Base-by-base conservation (phyloP, 1,140 invertebrate genomes). In the Nixonia krombeini region DNA sequence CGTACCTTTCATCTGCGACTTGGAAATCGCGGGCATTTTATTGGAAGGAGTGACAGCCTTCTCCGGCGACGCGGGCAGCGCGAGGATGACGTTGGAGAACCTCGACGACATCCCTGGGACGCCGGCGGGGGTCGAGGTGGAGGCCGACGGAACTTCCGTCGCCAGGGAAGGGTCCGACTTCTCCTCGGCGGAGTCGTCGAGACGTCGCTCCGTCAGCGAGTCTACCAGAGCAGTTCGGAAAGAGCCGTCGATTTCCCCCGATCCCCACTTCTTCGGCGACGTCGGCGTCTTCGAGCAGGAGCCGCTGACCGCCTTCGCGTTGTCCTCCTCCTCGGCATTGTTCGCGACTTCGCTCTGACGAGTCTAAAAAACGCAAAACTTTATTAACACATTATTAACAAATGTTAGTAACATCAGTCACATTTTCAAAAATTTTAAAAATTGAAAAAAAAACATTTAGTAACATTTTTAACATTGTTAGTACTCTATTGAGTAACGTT, bases 1-100 rank as follows among this genome's bases (percentile, higher is more conserved):
- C n/a, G n/a, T 63, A 77, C 90, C 91, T 83, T 91, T 91, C 91
- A 93, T 92, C 73, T 93, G 91, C 0, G 90, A 90, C 71, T 90
- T 90, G 9, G 90, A 90, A 59, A 92, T 91, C 50, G 86, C 82
- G 0, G 88, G 88, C 75, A 86, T 86, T 71, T 86, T 87, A 40
- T 84, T 77, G 15, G 84, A 85, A 23, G 83, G 85, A 81, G 72
- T 18, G 25, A 65, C 56, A 80, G 80, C 70, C 51, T 68, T 73
- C 50, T 75, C 73, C 13, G 78, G 72, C 47, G 79, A 66, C 1
- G 75, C 74, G 1, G 82, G 81, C 9, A 84, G 21, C 4, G 78
- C 67, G 10, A 81, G 66, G 40, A 81, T 67, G 8, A 80, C 74
- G 53, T 70, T 83, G 28, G 45, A 50, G 33, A 67, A 72, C 46